Base-by-base conservation (phyloP, 2,888 invertebrate species). In the Euclidia mi region DNA sequence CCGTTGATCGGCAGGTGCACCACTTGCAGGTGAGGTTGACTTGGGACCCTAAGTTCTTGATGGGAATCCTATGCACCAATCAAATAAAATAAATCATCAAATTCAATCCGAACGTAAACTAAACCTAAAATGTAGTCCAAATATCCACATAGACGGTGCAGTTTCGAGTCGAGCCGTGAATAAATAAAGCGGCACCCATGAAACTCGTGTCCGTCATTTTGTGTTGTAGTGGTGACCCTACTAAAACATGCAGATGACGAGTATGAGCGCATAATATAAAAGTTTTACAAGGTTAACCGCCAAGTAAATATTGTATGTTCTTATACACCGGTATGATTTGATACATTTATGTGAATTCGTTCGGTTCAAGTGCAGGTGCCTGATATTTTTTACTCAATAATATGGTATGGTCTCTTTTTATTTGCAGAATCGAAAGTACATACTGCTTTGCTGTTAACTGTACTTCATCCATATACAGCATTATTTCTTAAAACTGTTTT, bases 241-340 rank as follows among this genome's bases (percentile, higher is more conserved):
- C 79, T 78, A 60, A 79, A 80, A 77, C 69, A 85, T 81, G 78
- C 65, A 85, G 79, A 86, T 82, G 74, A 82, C 78, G 77, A 80
- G 69, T 76, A 80, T 70, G 69, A 64, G 20, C 34, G 41, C 50
- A 53, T 32, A 56, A 31, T 58, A 65, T 71, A 60, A 75, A 78
- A 57, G 42, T 53, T 71, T 68, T 59, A 56, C 56, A 62, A 65
- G 45, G 34, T 42, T 34, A 34, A 32, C 35, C 28, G 18, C 6
- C 43, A 42, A 15, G 41, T 56, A 57, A 50, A 68, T 51, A 48
- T 62, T 43, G 25, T 55, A 47, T 43, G 31, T 52, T 44, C 32
- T 18, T 41, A 47, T 48, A 52, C 38, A 35, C 17, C 4, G 14
- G 18, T 49, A 63, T 58, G 52, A 60, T 65, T 69, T 68, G 34